Evolutionary conservation across 1,140 invertebrate species (phyloP).

Genomic region (Bombus terrestris): DNA sequence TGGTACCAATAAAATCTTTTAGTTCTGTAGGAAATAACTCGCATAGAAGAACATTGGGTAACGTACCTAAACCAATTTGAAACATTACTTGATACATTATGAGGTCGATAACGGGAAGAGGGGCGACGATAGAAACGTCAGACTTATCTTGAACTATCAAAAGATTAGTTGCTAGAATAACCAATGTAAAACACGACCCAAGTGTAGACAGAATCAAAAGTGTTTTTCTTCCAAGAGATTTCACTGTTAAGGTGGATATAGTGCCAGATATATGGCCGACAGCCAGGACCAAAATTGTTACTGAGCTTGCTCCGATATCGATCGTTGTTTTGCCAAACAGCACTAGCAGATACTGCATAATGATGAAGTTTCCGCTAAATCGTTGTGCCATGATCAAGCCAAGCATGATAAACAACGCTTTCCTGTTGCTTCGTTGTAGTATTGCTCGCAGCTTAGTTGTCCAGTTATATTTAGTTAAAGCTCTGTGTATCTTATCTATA

Average conservation of each 20-base stretch:
- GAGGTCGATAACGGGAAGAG: slow-evolving; percentile 86
- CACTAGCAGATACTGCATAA: slow-evolving; percentile 88
- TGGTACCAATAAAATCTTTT: slow-evolving; percentile 87
- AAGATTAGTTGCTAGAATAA: slow-evolving; percentile 85
- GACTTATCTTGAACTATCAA: slow-evolving; percentile 76
- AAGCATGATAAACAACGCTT: slow-evolving; percentile 82
- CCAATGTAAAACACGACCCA: slow-evolving; percentile 81
- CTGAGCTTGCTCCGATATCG: slow-evolving; percentile 81
- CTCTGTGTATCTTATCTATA: too few relatives aligned
- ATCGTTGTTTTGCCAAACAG: slow-evolving; percentile 87
- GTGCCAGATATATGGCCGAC: slow-evolving; percentile 87
- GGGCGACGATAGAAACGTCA: slow-evolving; percentile 78
- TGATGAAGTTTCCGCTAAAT: slow-evolving; percentile 88
- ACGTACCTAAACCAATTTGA: slow-evolving; percentile 88
- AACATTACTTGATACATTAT: slow-evolving; percentile 88
- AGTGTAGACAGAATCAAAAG: too few relatives aligned
- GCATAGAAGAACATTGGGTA: slow-evolving; percentile 86
- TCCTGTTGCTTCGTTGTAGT: too few relatives aligned
- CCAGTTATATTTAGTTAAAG: too few relatives aligned
- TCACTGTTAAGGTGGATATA: too few relatives aligned
- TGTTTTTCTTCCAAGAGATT: too few relatives aligned
- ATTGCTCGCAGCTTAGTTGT: too few relatives aligned
- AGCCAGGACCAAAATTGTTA: slow-evolving; percentile 87
- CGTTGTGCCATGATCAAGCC: slow-evolving; percentile 90
- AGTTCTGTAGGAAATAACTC: slow-evolving; percentile 84